These are phyloP conservation scores for Aeoliscus strigatus DNA, from an alignment of 2,797 vertebrate genomes.

Conservation along the genomic window DNA sequence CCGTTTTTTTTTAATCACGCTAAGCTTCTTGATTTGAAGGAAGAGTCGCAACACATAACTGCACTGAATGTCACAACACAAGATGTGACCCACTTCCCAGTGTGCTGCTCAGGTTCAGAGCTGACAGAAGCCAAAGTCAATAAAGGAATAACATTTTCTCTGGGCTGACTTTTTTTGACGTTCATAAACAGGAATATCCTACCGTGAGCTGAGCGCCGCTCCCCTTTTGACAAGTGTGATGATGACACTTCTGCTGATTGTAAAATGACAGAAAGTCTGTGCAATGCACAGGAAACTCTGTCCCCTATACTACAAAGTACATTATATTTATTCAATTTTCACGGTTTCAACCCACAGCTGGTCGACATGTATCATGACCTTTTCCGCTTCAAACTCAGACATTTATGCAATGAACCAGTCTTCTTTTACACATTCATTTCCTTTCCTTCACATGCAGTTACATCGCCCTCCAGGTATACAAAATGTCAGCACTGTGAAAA, in stretches of 20 bases:
- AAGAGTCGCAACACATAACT: constrained; percentile 1
- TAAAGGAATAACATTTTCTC: constrained; percentile 6
- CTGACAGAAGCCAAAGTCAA: constrained; percentile 9
- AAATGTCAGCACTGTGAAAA: too few relatives aligned
- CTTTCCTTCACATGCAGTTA: too few relatives aligned
- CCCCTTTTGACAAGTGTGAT: constrained; percentile 10
- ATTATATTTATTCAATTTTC: constrained; percentile 2
- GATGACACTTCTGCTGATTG: neutral
- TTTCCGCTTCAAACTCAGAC: too few relatives aligned
- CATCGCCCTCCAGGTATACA: too few relatives aligned
- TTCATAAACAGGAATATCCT: constrained; percentile 14
- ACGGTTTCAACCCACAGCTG: neutral
- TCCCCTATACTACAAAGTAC: neutral
- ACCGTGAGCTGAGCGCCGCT: neutral
- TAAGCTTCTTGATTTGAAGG: constrained; percentile 7
- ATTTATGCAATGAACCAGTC: too few relatives aligned
- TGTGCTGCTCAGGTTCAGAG: constrained; percentile 12
- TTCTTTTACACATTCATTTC: too few relatives aligned
- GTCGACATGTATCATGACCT: constrained; percentile 1
- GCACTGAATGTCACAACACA: neutral
- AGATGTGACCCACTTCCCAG: constrained; percentile 9
- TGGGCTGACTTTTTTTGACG: constrained; percentile 8
- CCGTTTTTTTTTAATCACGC: constrained; percentile 8
- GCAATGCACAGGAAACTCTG: neutral
- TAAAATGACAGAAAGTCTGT: constrained; percentile 8